Conservation (phyloP, 2,888 invertebrate species). For the Phlogophora meticulosa region DNA sequence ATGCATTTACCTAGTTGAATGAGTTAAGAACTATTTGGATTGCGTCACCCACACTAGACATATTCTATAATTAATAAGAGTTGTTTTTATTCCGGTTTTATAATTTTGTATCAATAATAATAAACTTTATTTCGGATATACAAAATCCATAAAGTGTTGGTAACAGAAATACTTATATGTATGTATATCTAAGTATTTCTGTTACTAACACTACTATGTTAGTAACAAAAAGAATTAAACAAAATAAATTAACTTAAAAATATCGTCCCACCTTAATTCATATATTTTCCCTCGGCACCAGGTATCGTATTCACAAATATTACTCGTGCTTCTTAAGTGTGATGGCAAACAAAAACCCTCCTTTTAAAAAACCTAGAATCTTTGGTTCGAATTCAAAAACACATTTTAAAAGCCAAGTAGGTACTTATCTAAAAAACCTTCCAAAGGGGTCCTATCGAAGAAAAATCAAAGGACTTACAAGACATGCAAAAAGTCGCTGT, state of each 20-base stretch:
- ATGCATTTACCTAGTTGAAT: constrained; percentile 19
- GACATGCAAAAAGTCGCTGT: constrained; percentile 70
- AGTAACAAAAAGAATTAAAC: no score
- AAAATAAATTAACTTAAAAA: no score
- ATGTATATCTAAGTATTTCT: no score
- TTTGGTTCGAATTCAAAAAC: constrained; percentile 24
- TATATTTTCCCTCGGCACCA: no score
- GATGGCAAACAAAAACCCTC: background rate
- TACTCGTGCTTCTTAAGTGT: background rate
- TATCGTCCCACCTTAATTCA: no score
- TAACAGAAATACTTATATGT: no score
- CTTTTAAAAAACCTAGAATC: background rate
- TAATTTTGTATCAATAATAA: no score
- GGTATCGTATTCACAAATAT: no score
- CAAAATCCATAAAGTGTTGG: no score
- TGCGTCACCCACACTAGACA: background rate
- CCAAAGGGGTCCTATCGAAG: constrained; percentile 31
- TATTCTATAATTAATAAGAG: background rate
- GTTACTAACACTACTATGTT: no score
- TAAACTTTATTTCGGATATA: no score
- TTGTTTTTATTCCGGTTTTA: background rate
- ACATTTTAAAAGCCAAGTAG: constrained; percentile 19
- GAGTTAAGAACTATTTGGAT: background rate
- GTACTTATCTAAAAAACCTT: constrained; percentile 5
- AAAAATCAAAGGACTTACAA: constrained; percentile 61